Percentiles rank a stretch among this genome's conserved stretches.
phyloP scores from a whole-genome alignment of 2,113 vertebrate genomes.

The Nipponia nippon region DNA sequence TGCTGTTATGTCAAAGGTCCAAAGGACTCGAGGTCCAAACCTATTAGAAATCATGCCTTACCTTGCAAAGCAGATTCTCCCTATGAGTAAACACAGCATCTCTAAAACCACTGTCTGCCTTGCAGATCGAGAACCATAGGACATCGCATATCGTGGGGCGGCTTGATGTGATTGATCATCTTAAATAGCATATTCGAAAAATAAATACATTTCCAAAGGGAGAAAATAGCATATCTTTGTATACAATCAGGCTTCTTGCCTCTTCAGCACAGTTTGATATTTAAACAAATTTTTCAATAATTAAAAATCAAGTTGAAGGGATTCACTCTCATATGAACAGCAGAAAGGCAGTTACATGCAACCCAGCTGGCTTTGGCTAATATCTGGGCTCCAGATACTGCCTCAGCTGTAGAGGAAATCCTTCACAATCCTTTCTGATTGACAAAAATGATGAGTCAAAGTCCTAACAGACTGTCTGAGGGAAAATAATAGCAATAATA shows the following conservation, averaged over 20 bases:
- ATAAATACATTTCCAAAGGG: neutral
- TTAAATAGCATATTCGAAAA: neutral
- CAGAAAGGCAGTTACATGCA: neutral
- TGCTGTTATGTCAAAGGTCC: neutral
- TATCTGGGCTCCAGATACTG: neutral
- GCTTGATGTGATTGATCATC: neutral
- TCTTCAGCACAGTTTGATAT: neutral
- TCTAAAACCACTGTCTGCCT: neutral
- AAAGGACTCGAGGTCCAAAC: neutral
- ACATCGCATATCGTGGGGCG: fast-evolving
- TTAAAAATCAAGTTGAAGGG: neutral
- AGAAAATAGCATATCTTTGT: neutral
- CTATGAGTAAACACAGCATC: neutral
- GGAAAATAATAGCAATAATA: neutral
- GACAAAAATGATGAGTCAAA: neutral
- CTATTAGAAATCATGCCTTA: neutral
- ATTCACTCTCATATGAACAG: neutral
- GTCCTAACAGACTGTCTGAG: neutral
- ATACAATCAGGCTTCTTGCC: neutral
- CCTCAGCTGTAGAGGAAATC: slow-evolving; percentile 28
- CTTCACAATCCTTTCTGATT: neutral
- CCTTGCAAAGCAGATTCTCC: neutral
- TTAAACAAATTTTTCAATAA: neutral
- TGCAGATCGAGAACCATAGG: fast-evolving
- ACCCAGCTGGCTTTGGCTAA: neutral